phyloP scores from a whole-genome alignment of 2,888 invertebrate species.

The Deilephila elpenor region DNA sequence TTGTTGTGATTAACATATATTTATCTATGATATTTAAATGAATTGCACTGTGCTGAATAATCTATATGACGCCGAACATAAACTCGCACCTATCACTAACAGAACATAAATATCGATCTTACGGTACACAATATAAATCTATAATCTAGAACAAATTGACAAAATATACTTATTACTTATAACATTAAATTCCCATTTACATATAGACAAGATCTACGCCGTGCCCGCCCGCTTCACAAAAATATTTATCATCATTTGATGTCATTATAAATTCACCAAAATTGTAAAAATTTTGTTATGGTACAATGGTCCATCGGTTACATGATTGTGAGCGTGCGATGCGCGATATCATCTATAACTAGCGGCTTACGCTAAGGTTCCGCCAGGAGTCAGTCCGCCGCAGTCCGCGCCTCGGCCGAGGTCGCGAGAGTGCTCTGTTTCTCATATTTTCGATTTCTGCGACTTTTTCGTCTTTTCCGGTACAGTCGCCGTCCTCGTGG shows the following conservation, averaged over 20 bases:
- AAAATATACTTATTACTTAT: conserved; percentile 71
- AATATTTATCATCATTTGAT: conserved; percentile 58
- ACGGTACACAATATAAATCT: conserved; percentile 52
- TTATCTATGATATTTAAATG: conserved; percentile 28
- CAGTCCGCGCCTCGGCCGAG: background rate
- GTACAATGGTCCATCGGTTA: conserved; percentile 78
- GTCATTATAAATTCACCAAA: conserved; percentile 58
- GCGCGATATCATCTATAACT: conserved; percentile 65
- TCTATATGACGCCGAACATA: conserved; percentile 43
- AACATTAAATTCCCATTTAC: conserved; percentile 65
- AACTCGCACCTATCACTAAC: conserved; percentile 42
- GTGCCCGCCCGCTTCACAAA: conserved; percentile 58
- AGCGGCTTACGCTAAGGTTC: conserved; percentile 56
- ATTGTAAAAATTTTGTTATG: conserved; percentile 78
- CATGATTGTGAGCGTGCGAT: conserved; percentile 69
- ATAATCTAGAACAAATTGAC: conserved; percentile 78
- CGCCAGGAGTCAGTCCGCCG: conserved; percentile 46
- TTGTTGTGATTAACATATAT: conserved; percentile 22
- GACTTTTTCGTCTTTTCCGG: conserved; percentile 71
- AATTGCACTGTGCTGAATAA: conserved; percentile 49
- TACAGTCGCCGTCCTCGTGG: conserved; percentile 71
- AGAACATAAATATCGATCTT: conserved; percentile 66
- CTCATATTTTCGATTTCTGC: conserved; percentile 58
- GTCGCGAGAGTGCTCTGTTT: background rate
- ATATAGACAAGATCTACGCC: conserved; percentile 70